Percentiles rank a stretch among this genome's conserved stretches.
phyloP scores from a whole-genome alignment of 2,888 invertebrate genomes.

The Oscheius myriophilus region DNA sequence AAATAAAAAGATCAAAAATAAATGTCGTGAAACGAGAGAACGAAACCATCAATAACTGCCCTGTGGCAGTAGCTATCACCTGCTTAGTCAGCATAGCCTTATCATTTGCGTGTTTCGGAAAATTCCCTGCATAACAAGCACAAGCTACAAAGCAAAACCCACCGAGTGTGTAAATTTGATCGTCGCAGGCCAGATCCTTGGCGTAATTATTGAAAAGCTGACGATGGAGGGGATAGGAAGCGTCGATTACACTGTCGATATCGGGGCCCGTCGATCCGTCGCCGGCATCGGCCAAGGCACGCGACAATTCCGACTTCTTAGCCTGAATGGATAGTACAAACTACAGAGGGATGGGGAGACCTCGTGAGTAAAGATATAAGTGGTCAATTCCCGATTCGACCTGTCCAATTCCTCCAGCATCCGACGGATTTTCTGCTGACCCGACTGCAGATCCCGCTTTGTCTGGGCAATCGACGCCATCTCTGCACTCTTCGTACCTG shows the following conservation, averaged over 20 bases:
- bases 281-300: slow-evolving; percentile 77
- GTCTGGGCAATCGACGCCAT: slow-evolving; percentile 87
- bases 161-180: slow-evolving; percentile 96
- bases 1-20: too few relatives aligned
- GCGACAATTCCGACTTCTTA: slow-evolving; percentile 86
- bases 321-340: slow-evolving; percentile 75
- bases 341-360: not conserved
- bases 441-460: slow-evolving; percentile 82
- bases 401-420: slow-evolving; percentile 61
- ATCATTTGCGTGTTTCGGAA: not conserved
- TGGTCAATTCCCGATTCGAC: slow-evolving; percentile 56
- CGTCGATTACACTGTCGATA: slow-evolving; percentile 45
- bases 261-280: slow-evolving; percentile 57
- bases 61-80: not conserved
- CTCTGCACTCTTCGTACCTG: slow-evolving; percentile 78
- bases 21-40: not conserved
- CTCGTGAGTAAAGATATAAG: slow-evolving; percentile 22
- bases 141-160: slow-evolving; percentile 74
- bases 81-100: too few relatives aligned
- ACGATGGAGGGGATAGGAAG: slow-evolving; percentile 51
- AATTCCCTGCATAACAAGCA: not conserved
- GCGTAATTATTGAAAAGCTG: slow-evolving; percentile 64
- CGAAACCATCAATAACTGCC: slow-evolving; percentile 4
- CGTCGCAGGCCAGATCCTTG: slow-evolving; percentile 96
- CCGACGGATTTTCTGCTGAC: slow-evolving; percentile 60